Evolutionary conservation across 37 sponge, comb jelly and placozoan genomes (phyloP), one percentile per base, ranked within the genome.

Genomic region (Petrosia ficiformis): DNA sequence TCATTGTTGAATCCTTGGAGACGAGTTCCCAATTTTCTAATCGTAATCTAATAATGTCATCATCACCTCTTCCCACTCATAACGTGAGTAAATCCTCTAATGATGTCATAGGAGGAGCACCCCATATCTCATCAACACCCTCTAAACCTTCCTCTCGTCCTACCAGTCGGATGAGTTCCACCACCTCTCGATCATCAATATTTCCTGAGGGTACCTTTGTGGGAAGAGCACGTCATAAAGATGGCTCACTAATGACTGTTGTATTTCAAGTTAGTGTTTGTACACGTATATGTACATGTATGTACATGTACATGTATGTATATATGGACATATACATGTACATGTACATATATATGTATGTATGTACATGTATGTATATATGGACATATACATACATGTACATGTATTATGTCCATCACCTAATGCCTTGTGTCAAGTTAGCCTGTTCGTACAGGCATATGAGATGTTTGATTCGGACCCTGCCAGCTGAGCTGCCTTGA

Each of bases 141-240:
- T 2, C 56, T 2, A 39, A 21, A 0, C 24, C 68, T 77, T 36
- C 10, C 11, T 10, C 11, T 59, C 42, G 44, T 4, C 42, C 43
- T 66, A 3, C 67, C 4, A 43, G 59, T 54, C 43, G 68, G 37
- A 25, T 59, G 63, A 38, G 76, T 65, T 86, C 81, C 0, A 58
- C 74, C 39, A 26, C 65, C 31, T 86, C 87, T 3, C 19, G 6
- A 29, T 74, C 83, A 2, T n/a, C n/a, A n/a, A n/a, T n/a, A n/a
- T 41, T 90, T 1, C 76, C 84, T 0, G 96, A 92, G 43, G 96
- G 96, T 0, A 73, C 78, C 16, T 95, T 76, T 80, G 25, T 67
- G 1, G 93, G 90, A 43, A 61, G 70, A 33, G 92, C 89, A 4
- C 59, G 44, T n/a, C 96, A 95, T 76, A 95, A 92, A 68, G 92